Base-by-base conservation (phyloP, 2,888 invertebrate genomes). In the Eupithecia abbreviata region DNA sequence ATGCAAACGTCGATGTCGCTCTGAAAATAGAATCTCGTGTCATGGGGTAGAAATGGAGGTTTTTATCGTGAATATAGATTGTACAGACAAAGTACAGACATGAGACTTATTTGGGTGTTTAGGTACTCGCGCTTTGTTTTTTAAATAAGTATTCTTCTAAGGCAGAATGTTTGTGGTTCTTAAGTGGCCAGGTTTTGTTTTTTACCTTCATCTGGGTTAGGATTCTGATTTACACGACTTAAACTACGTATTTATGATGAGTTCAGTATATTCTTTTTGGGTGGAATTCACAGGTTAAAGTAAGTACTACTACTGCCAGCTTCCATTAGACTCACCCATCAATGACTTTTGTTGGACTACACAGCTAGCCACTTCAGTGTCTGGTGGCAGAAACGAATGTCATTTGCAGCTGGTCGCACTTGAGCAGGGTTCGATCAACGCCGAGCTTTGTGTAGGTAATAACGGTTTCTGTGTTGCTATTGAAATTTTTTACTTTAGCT, bases 1-100 rank as follows among this genome's bases (percentile, higher is more conserved):
- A 76, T 73, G 51, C 73, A 76, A 73, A 76, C 58, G 71, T 73
- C 70, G 66, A 73, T 73, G 73, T 47, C 30, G 51, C 15, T 69
- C 70, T 55, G 45, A 70, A 65, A 70, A 76, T 76, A 76, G 65
- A 76, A 72, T 51, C n/a, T 42, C 41, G 75, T 67, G 62, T 67
- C 68, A 13, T 55, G 43, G 41, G 42, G 13, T 15, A 9, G 62
- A 15, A 15, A 15, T 6, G 51, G 51, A 5, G 51, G 51, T 47
- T 47, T 10, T 15, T 51, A 15, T 15, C 5, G 5, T 51, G 13
- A 5, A 15, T 15, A 51, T 5, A 51, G 51, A 15, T 51, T 51
- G 0, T 51, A 51, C 6, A 15, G 2, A 51, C 51, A 15, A 15
- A 6, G 0, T 51, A 51, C 6, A 15, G 2, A 51, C 51, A 15